These are phyloP conservation scores for Aspidiotus destructor DNA, from an alignment of 2,888 invertebrate species.

Conservation along the genomic window DNA sequence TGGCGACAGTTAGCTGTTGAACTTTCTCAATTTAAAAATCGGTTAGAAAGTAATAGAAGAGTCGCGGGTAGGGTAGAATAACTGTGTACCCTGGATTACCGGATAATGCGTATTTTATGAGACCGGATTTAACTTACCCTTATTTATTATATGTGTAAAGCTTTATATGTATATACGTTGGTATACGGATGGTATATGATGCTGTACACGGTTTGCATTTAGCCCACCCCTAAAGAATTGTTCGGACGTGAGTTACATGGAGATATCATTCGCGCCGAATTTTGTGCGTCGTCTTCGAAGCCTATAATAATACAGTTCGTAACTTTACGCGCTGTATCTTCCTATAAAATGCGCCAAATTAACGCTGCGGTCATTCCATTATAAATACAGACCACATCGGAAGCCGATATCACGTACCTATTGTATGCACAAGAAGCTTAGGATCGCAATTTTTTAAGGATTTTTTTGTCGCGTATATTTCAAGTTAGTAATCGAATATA, in stretches of 20 bases:
- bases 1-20: slow-evolving; percentile 31
- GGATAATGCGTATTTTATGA: slow-evolving; percentile 33
- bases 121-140: slow-evolving; percentile 32
- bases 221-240: slow-evolving; percentile 32
- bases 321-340: background rate
- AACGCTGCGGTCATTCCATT: background rate
- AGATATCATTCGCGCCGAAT: slow-evolving; percentile 27
- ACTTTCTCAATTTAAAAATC: slow-evolving; percentile 33
- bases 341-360: background rate
- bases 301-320: background rate
- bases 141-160: slow-evolving; percentile 33
- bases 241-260: slow-evolving; percentile 32
- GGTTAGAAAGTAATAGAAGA: slow-evolving; percentile 25
- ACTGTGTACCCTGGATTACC: slow-evolving; percentile 30
- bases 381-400: too few species aligned
- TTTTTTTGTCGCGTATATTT: too few species aligned
- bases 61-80: slow-evolving; percentile 15
- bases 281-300: slow-evolving; percentile 23
- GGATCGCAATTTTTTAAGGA: too few species aligned
- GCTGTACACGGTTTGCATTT: slow-evolving; percentile 29
- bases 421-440: too few species aligned
- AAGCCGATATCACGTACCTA: too few species aligned
- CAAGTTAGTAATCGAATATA: too few species aligned
- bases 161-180: slow-evolving; percentile 20
- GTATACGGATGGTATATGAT: background rate